Base-by-base conservation (phyloP, 64 coral and sea anemone species). In the Montipora sp. region DNA sequence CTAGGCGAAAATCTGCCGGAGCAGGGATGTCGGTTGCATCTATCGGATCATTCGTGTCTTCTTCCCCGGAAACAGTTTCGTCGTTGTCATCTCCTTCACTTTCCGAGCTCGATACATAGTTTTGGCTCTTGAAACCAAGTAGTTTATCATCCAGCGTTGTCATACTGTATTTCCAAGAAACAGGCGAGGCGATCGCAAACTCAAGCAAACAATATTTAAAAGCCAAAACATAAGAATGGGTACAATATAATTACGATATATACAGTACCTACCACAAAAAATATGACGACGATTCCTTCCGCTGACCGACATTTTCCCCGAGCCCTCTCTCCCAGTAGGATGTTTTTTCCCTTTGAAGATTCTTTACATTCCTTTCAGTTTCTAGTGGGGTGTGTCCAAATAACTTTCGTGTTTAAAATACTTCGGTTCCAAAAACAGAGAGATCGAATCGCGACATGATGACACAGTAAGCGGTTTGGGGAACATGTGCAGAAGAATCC, bases 21-120 rank as follows among this genome's bases (percentile, higher is more conserved):
- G 80, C 92, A 45, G 77, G 88, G 76, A 72, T 45, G 22, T 43
- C 22, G 22, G 59, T 10, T 2, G 18, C 51, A 47, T 55, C 59
- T 5, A 76, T 61, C 14, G 73, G 59, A 44, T 91, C 58, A 44
- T 51, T 83, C 16, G 77, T 84, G 14, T 23, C 51, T 22, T 75
- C 80, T 51, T 72, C 48, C 23, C 47, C 80, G 18, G 75, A 67
- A 19, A 44, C 23, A 66, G 51, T 49, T 16, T 90, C 72, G 20
- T 90, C 88, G 4, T 93, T 90, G 63, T 93, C 85, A 82, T 96
- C 98, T 74, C 44, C 98, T 75, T 99, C 98, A 58, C 94, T 96
- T 75, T 99, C 98, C 16, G 98, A 99, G 75, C 98, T 99, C 16
- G 98, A 99, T 80, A 94, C 80, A 49, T 99, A 99, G 75, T 99